Conservation (phyloP, 2,113 vertebrate genomes). For the Callipepla squamata region DNA sequence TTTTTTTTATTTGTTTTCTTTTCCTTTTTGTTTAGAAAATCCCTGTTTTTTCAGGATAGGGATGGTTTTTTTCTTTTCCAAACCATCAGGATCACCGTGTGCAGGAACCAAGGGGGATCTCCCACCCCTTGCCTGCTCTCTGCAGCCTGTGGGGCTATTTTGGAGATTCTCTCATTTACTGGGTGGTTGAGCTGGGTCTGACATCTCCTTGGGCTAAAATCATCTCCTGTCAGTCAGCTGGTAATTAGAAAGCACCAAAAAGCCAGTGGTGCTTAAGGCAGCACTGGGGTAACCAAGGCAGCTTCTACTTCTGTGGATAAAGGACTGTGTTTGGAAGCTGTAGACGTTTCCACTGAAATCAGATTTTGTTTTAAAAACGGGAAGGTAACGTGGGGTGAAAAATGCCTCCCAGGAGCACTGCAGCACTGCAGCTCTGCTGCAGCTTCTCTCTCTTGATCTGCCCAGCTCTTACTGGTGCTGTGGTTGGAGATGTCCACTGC, state of each 20-base stretch:
- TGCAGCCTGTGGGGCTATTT: neutral
- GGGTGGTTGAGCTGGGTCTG: slow-evolving; percentile 24
- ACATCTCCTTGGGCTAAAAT: slow-evolving; percentile 35
- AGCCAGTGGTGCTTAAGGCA: slow-evolving; percentile 47
- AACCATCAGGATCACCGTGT: neutral
- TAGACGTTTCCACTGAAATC: neutral
- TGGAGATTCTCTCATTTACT: slow-evolving; percentile 57
- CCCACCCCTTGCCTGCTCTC: neutral
- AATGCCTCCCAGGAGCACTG: neutral
- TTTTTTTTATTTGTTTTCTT: neutral
- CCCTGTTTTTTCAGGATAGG: neutral
- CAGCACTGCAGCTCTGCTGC: neutral
- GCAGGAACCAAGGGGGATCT: neutral
- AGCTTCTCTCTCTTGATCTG: neutral
- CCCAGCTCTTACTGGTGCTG: neutral
- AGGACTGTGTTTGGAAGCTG: neutral
- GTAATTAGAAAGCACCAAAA: slow-evolving; percentile 55
- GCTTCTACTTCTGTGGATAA: neutral
- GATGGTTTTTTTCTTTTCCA: neutral
- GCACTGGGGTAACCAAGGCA: neutral
- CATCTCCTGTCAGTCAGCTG: slow-evolving; percentile 4
- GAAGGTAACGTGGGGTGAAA: neutral
- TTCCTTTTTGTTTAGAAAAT: neutral
- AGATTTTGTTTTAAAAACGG: neutral
- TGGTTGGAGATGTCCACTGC: neutral